Evolutionary conservation across 2,888 invertebrate genomes (phyloP), one percentile per base, ranked within the genome.

Genomic region (Conops quadrifasciatus): DNA sequence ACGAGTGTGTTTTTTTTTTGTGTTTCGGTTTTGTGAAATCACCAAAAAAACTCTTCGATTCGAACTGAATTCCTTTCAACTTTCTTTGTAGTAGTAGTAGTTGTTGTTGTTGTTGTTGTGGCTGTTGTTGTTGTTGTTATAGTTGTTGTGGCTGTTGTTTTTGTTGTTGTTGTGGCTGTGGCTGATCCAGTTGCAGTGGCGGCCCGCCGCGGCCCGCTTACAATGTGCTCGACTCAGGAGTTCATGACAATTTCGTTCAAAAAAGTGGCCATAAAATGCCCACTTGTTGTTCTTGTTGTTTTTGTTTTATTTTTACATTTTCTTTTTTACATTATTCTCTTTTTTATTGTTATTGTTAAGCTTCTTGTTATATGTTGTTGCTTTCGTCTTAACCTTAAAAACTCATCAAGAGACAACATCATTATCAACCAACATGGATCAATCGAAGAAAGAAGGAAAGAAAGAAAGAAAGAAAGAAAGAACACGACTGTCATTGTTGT

Each of bases 401-500:
- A 60, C 67, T 65, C 53, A 65, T 62, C 80, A 80, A 76, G 75
- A 77, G 79, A 80, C 78, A 80, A 80, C 80, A 81, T 80, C 82
- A 80, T 80, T 81, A 80, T 80, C 82, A 78, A 78, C 77, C 77
- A 78, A 79, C 81, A 79, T 78, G 78, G n/a, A 81, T 80, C 80
- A 76, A 74, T 75, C 67, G 67, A 63, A 60, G 65, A 78, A 79
- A 77, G 77, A 13, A 24, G 5, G 36, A 36, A 36, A 36, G 36
- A 36, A 36, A 36, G 36, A 36, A 36, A 7, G 36, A n/a, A n/a
- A n/a, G n/a, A n/a, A n/a, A n/a, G n/a, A n/a, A n/a, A n/a, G n/a
- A n/a, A n/a, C n/a, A n/a, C n/a, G n/a, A n/a, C n/a, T n/a, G 51
- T n/a, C 2, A 11, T 53, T 24, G 30, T 30, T 36, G 43, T 30